phyloP scores from a whole-genome alignment of 2,113 vertebrate species.

The Sapajus apella region DNA sequence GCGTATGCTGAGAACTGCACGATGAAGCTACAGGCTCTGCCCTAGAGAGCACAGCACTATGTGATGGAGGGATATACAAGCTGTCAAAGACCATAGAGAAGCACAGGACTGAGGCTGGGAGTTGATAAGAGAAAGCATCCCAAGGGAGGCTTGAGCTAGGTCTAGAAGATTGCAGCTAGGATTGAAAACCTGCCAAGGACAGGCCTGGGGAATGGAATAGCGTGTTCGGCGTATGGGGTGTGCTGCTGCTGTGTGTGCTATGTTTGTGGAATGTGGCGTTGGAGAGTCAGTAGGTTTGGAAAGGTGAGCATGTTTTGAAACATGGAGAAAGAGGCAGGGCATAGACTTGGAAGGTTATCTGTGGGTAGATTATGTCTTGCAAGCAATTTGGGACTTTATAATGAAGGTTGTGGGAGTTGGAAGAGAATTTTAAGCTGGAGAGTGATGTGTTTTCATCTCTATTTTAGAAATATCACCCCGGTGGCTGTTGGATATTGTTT shows the following conservation, averaged over 20 bases:
- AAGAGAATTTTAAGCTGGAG: not conserved
- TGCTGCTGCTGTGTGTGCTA: fast-evolving
- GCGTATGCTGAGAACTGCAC: not conserved
- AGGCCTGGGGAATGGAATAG: not conserved
- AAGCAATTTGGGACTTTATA: not conserved
- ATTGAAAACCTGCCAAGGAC: not conserved
- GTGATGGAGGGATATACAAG: not conserved
- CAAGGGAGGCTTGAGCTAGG: not conserved
- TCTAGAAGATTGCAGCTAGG: not conserved
- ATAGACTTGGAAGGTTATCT: not conserved
- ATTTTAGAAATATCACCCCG: not conserved
- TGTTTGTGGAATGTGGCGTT: not conserved
- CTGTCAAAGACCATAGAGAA: not conserved
- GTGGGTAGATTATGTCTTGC: not conserved
- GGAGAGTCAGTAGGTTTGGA: not conserved
- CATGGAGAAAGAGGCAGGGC: not conserved
- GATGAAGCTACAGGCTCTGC: not conserved
- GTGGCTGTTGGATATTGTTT: not conserved
- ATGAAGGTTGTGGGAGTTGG: not conserved
- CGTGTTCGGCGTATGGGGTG: fast-evolving
- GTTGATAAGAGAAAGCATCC: not conserved
- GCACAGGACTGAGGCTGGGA: not conserved
- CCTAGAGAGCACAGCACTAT: not conserved
- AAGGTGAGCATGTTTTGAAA: not conserved
- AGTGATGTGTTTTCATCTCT: not conserved